These are phyloP conservation scores for Aporrectodea caliginosa DNA, from an alignment of 1,140 invertebrate genomes.

Conservation along the genomic window DNA sequence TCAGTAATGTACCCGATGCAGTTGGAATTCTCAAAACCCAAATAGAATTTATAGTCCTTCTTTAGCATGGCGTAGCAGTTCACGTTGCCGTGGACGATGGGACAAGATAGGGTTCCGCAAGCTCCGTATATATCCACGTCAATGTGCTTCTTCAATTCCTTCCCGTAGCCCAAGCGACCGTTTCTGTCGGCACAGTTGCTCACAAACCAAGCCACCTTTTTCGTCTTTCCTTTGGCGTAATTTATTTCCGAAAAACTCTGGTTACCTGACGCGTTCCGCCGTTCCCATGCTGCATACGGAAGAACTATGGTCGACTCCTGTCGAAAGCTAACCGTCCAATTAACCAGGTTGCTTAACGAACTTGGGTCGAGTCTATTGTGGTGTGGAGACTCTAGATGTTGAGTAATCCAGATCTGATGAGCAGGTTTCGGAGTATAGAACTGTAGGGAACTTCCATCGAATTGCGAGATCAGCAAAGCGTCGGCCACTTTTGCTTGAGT, in stretches of 20 bases:
- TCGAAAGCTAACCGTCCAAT: conserved; percentile 80
- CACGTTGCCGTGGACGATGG: background rate
- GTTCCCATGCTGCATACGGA: conserved; percentile 87
- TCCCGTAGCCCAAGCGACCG: conserved; percentile 45
- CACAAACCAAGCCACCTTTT: conserved; percentile 62
- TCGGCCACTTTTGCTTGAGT: background rate
- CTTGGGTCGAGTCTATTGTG: background rate
- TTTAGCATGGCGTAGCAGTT: conserved; percentile 84
- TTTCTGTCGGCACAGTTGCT: conserved; percentile 61
- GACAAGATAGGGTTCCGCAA: conserved; percentile 45
- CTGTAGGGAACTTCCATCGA: background rate
- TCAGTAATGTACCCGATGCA: conserved; percentile 59
- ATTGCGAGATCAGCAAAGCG: background rate
- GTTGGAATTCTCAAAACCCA: conserved; percentile 71
- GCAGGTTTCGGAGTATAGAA: background rate
- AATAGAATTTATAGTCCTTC: conserved; percentile 93
- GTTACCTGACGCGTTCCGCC: conserved; percentile 58
- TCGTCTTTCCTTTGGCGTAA: conserved; percentile 29
- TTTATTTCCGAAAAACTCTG: conserved; percentile 13
- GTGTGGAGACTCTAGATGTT: conserved; percentile 69
- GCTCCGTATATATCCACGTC: conserved; percentile 48
- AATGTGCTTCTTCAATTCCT: conserved; percentile 36
- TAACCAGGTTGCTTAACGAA: background rate
- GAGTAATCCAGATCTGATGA: conserved; percentile 59
- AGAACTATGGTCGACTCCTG: conserved; percentile 86